Evolutionary conservation across 1,140 invertebrate species (phyloP), one percentile per base, ranked within the genome.

Genomic region (Camponotus floridanus): DNA sequence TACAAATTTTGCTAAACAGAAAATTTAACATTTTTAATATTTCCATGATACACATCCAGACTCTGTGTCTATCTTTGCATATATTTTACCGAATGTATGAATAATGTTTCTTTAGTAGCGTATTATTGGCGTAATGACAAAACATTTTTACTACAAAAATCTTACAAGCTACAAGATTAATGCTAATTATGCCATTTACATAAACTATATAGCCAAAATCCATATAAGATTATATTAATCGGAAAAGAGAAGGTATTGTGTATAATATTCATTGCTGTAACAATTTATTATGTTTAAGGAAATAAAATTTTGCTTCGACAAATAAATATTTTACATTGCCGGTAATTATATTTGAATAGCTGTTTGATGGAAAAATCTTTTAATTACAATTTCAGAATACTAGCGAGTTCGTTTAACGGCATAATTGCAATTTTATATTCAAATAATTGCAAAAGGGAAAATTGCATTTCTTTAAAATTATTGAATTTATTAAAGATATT

Each of bases 341-440:
- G 55, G 51, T 73, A 81, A 81, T 81, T 74, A 68, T 31, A 61
- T 74, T 83, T 83, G 18, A 73, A 73, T 65, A 15, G 33, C 9
- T 5, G 51, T 6, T 36, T 51, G 26, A 59, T 61, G 67, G 51
- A 0, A 26, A 71, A 73, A 73, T 39, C 55, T 83, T 83, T 83
- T 61, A 83, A 61, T 83, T 74, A 81, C 18, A 70, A 80, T 33
- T 13, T 15, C 57, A 26, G 13, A 13, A 70, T 80, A 80, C 13
- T 45, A 55, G 15, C 64, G 9, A 39, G n/a, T 48, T 36, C 45
- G 21, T 57, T 51, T 65, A 57, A n/a, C 6, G 36, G 11, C 42
- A 31, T 39, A 61, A 81, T 81, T 59, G 39, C 55, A 61, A 59
- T 59, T 21, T 45, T 81, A 51, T 33, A 73, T 73, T 73, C 26